These are phyloP conservation scores for Netelia inedita DNA, from an alignment of 2,888 invertebrate genomes.

Conservation along the genomic window DNA sequence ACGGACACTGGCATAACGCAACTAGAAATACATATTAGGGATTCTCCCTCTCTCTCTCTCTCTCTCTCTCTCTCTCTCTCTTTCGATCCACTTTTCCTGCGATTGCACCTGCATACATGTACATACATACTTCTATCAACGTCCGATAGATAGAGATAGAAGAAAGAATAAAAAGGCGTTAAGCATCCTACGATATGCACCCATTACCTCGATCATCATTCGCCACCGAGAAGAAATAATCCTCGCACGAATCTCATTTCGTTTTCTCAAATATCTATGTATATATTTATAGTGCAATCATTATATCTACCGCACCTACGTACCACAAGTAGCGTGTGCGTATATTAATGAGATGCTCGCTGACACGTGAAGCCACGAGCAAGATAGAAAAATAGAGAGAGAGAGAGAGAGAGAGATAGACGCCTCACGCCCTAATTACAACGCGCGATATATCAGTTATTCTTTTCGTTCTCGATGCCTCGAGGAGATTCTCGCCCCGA, in stretches of 20 bases:
- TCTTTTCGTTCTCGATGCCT: slow-evolving; percentile 52
- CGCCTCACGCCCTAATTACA: slow-evolving; percentile 74
- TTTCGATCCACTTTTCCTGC: slow-evolving; percentile 27
- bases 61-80: background rate
- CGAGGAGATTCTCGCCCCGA: slow-evolving; percentile 32
- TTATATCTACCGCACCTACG: slow-evolving; percentile 48
- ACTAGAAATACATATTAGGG: slow-evolving; percentile 26
- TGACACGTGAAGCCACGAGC: slow-evolving; percentile 69
- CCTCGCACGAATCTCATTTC: slow-evolving; percentile 46
- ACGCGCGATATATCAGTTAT: slow-evolving; percentile 31
- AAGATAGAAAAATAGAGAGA: slow-evolving; percentile 1
- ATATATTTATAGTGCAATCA: slow-evolving; percentile 15
- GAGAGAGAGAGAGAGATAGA: slow-evolving; percentile 35
- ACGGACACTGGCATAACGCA: slow-evolving; percentile 1
- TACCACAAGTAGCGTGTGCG: slow-evolving; percentile 31
- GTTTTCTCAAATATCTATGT: slow-evolving; percentile 63
- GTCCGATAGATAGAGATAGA: background rate
- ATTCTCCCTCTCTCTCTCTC: background rate
- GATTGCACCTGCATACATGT: slow-evolving; percentile 15
- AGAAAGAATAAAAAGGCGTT: slow-evolving; percentile 34
- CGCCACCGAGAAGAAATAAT: slow-evolving; percentile 41
- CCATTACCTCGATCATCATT: slow-evolving; percentile 48
- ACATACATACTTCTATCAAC: background rate
- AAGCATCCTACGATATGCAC: slow-evolving; percentile 50
- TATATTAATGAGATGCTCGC: slow-evolving; percentile 61